Conservation (phyloP, 2,113 vertebrate genomes). For the Lampris megalopsis region DNA sequence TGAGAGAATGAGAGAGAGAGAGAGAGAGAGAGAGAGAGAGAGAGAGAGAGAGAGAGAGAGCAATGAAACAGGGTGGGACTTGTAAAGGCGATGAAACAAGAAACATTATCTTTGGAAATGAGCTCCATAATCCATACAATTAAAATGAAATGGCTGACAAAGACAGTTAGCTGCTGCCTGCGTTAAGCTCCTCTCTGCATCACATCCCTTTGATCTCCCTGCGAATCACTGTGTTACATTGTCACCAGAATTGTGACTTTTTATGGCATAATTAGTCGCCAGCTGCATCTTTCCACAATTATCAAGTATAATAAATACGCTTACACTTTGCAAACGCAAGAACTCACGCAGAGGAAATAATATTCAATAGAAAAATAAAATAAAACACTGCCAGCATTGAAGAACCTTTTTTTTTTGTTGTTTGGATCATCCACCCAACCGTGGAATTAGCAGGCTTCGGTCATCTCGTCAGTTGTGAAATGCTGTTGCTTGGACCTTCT, state of each 20-base stretch:
- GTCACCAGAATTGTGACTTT: slow-evolving; percentile 16
- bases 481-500: slow-evolving; percentile 10
- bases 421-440: neutral
- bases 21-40: too few species aligned
- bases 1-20: neutral
- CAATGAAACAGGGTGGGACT: slow-evolving; percentile 47
- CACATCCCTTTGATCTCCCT: slow-evolving; percentile 56
- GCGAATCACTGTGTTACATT: slow-evolving; percentile 33
- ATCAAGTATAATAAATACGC: slow-evolving; percentile 37
- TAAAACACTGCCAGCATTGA: neutral
- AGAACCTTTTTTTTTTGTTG: slow-evolving; percentile 11
- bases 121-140: slow-evolving; percentile 70
- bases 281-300: neutral
- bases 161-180: slow-evolving; percentile 43
- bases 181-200: slow-evolving; percentile 23
- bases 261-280: slow-evolving; percentile 27
- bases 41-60: slow-evolving; percentile 21
- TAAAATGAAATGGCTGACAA: slow-evolving; percentile 69
- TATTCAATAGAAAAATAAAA: neutral
- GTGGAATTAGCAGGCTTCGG: slow-evolving; percentile 14
- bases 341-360: neutral
- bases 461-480: slow-evolving; percentile 38
- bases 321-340: slow-evolving; percentile 30
- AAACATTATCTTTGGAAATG: slow-evolving; percentile 73
- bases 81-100: slow-evolving; percentile 63